Conservation (phyloP, 2,797 vertebrate genomes). For the Chloroceryle amazona region DNA sequence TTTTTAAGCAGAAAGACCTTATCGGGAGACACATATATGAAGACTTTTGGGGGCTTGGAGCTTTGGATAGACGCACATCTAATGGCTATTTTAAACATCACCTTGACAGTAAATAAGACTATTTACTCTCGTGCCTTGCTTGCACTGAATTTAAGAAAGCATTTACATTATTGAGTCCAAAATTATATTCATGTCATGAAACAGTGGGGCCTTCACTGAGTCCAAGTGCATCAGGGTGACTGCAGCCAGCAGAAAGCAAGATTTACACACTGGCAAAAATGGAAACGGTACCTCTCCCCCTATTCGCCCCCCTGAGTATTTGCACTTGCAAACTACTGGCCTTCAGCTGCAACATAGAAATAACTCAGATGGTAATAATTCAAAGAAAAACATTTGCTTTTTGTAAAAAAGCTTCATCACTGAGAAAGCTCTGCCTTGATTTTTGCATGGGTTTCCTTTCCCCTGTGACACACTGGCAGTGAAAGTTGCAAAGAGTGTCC, state of each 20-base stretch:
- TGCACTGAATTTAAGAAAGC: conserved; percentile 2
- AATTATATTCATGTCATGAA: not conserved
- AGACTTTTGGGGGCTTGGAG: not conserved
- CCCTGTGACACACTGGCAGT: not conserved
- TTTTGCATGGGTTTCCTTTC: conserved; percentile 34
- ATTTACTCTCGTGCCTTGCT: not conserved
- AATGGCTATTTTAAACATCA: not conserved
- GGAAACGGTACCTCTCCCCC: not conserved
- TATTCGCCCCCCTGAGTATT: not conserved
- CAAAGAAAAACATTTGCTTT: conserved; percentile 63
- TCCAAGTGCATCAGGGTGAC: conserved; percentile 8
- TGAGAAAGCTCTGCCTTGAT: not conserved
- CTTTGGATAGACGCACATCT: not conserved
- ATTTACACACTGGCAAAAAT: conserved; percentile 55
- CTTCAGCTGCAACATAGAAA: conserved; percentile 51
- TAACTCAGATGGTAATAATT: conserved; percentile 66
- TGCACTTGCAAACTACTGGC: conserved; percentile 60
- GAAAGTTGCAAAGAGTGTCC: conserved; percentile 2
- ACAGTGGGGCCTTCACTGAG: not conserved
- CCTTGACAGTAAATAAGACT: not conserved
- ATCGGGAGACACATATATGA: not conserved
- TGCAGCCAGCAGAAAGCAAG: conserved; percentile 36
- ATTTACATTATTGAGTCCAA: conserved; percentile 36
- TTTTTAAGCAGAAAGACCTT: conserved; percentile 1
- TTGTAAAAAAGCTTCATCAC: conserved; percentile 11